Evolutionary conservation across 2,797 vertebrate species (phyloP).

Genomic region (Pangasius krempfi): DNA sequence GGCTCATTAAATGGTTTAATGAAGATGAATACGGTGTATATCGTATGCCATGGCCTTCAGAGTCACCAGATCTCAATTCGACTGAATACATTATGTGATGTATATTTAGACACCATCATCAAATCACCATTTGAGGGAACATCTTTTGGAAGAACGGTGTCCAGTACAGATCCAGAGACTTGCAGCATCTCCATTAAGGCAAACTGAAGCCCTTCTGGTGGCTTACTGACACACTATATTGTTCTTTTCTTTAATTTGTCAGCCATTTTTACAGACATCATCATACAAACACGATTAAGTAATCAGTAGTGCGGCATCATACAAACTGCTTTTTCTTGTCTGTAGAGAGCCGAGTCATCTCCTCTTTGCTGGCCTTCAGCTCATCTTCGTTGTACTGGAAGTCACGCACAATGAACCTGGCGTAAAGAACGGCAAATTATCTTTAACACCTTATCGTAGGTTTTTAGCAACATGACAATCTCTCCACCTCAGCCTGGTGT

Average conservation of each 20-base stretch:
- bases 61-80: neutral
- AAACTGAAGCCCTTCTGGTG: neutral
- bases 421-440: neutral
- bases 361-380: constrained; percentile 97
- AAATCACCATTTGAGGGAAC: neutral
- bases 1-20: neutral
- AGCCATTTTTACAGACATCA: neutral
- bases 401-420: constrained; percentile 93
- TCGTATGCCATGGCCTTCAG: neutral
- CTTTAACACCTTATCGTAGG: neutral
- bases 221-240: neutral
- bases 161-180: neutral
- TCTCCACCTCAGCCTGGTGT: no score
- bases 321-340: constrained; percentile 99
- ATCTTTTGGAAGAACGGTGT: neutral
- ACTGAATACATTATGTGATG: neutral
- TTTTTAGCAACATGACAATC: neutral
- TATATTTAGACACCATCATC: neutral
- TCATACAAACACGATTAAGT: neutral
- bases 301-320: constrained; percentile 55
- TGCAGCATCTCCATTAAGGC: neutral
- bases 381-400: constrained; percentile 98
- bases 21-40: neutral
- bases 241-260: neutral
- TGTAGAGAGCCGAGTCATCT: constrained; percentile 94